Evolutionary conservation across 2,113 vertebrate species (phyloP), one percentile per base, ranked within the genome.

Genomic region (Scalopus aquaticus): DNA sequence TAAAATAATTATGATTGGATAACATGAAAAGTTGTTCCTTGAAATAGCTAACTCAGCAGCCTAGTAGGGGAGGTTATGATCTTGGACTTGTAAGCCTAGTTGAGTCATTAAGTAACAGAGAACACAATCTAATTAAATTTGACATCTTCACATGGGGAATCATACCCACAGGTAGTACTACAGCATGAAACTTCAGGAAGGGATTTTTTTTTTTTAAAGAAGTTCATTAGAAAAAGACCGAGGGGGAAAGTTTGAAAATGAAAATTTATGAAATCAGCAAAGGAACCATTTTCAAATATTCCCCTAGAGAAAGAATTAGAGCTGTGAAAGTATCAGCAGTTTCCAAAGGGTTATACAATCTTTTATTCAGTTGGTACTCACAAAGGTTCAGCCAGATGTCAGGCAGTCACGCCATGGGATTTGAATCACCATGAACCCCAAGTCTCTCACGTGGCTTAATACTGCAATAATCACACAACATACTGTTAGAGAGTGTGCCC

Each of bases 61-160:
- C 77, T 96, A 12, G 54, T 96, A 9, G 60, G 62, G 62, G 64
- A 96, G 93, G 95, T 90, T 96, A 81, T 93, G 84, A 95, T 96
- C 95, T 93, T 94, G 88, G 46, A 91, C 84, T 96, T 81, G 67
- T 96, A 84, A 94, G 92, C 72, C 80, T 94, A 46, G 70, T 95
- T 94, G 88, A 97, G 88, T 97, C 90, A 96, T 97, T 95, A 97
- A 97, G 88, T 94, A 96, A 93, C 95, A 93, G 80, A 94, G 92
- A 96, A 80, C 64, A 85, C 62, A 90, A 22, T 78, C 95, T 97
- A 97, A 97, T 97, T 97, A 97, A 94, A 96, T 97, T 95, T 97
- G 93, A 90, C 93, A 94, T 85, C 80, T 77, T 92, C 94, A 93
- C 93, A 70, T 65, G 37, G 56, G 93, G 35, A 96, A 70, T 96